Evolutionary conservation across 2,797 vertebrate species (phyloP).

Genomic region (Odontamblyopus lacepedii): DNA sequence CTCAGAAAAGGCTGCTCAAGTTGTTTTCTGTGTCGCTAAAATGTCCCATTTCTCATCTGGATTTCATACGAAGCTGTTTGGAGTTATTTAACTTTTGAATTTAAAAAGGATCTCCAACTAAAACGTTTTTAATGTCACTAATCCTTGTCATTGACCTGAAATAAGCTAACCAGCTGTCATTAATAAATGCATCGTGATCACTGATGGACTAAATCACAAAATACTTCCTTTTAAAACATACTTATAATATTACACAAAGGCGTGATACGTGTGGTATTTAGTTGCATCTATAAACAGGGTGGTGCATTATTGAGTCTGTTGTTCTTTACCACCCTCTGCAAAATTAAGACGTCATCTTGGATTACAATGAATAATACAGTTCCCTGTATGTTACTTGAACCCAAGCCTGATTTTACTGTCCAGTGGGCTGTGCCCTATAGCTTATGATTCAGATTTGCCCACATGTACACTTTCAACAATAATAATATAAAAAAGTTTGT

Average conservation of each 20-base stretch:
- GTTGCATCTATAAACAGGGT: conserved; percentile 5
- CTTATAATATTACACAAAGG: neutral
- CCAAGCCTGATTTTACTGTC: neutral
- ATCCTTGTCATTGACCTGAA: neutral
- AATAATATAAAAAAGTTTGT: neutral
- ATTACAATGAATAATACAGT: conserved; percentile 13
- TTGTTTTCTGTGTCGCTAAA: neutral
- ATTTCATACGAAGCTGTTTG: neutral
- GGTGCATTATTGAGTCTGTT: neutral
- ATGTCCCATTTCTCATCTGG: neutral
- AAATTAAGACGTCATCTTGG: conserved; percentile 8
- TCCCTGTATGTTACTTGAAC: neutral
- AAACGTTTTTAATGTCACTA: neutral
- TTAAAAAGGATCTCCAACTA: neutral
- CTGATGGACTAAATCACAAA: neutral
- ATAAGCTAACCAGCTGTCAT: neutral
- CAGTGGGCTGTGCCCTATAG: neutral
- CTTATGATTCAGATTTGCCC: neutral
- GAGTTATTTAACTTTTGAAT: neutral
- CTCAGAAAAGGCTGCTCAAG: neutral
- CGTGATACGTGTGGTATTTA: neutral
- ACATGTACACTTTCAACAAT: neutral
- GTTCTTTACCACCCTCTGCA: conserved; percentile 3
- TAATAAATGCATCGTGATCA: neutral
- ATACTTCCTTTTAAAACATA: neutral